Evolutionary conservation across 2,888 invertebrate species (phyloP).

Genomic region (Hirtodrosophila duncani): DNA sequence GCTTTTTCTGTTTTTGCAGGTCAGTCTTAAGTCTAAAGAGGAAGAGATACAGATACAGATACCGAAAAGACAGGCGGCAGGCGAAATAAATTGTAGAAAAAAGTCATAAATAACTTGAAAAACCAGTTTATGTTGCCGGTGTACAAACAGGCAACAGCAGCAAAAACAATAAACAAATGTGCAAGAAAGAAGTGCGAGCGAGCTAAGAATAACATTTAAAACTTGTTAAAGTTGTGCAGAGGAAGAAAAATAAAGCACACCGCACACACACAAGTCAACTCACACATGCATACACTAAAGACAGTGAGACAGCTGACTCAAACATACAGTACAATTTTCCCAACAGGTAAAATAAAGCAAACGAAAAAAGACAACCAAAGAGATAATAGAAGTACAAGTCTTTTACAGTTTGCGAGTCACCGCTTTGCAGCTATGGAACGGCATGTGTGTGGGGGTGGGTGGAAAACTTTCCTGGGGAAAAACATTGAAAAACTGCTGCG

Average conservation of each 20-base stretch:
- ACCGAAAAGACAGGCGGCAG: conserved; percentile 46
- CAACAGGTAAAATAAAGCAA: too few species aligned
- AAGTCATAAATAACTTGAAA: conserved; percentile 72
- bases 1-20: conserved; percentile 54
- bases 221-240: conserved; percentile 69
- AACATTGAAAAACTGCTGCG: too few species aligned
- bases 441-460: too few species aligned
- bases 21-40: conserved; percentile 52
- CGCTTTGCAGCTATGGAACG: too few species aligned
- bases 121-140: conserved; percentile 71
- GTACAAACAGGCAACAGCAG: conserved; percentile 55
- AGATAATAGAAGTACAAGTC: too few species aligned
- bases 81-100: conserved; percentile 64
- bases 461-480: too few species aligned
- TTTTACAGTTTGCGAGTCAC: too few species aligned
- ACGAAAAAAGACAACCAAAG: too few species aligned
- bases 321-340: conserved; percentile 25
- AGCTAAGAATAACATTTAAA: conserved; percentile 57
- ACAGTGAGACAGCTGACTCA: conserved; percentile 1
- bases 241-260: conserved; percentile 58
- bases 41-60: conserved; percentile 46
- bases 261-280: conserved; percentile 60
- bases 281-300: conserved; percentile 32
- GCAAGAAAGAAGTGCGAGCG: conserved; percentile 54
- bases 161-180: conserved; percentile 64